Conservation (phyloP, 2,797 vertebrate genomes). For the Platalea minor region DNA sequence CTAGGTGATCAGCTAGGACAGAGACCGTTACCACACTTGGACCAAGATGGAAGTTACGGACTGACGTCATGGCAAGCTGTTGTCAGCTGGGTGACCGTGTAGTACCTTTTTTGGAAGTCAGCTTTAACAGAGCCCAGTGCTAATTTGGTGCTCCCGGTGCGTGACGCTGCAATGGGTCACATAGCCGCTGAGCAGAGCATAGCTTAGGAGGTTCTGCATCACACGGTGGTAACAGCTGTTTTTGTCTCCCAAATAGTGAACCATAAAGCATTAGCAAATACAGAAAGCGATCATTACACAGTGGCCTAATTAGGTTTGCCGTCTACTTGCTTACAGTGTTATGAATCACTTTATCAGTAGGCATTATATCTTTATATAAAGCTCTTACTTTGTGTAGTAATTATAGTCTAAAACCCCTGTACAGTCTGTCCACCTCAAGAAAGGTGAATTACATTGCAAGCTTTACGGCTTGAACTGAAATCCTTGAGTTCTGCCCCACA, state of each 20-base stretch:
- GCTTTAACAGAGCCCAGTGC: background rate
- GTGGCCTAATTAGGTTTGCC: background rate
- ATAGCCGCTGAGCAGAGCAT: background rate
- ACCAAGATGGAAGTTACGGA: background rate
- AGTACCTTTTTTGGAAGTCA: background rate
- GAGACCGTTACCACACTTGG: rapidly evolving
- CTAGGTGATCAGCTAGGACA: background rate
- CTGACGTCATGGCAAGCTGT: background rate
- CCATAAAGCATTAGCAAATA: background rate
- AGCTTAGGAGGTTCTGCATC: background rate
- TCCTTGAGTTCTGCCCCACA: background rate
- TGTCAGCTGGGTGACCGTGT: background rate
- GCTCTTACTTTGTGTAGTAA: background rate
- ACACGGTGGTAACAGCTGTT: background rate
- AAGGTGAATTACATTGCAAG: background rate
- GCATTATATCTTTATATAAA: background rate
- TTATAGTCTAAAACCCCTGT: background rate
- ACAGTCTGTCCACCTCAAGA: background rate
- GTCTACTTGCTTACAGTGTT: background rate
- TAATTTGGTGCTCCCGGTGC: background rate
- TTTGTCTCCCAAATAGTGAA: background rate
- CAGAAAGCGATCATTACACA: background rate
- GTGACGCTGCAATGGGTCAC: background rate
- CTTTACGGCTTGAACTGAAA: background rate
- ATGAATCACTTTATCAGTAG: background rate